Base-by-base conservation (phyloP, 2,888 invertebrate species). In the Trichogramma evanescens region DNA sequence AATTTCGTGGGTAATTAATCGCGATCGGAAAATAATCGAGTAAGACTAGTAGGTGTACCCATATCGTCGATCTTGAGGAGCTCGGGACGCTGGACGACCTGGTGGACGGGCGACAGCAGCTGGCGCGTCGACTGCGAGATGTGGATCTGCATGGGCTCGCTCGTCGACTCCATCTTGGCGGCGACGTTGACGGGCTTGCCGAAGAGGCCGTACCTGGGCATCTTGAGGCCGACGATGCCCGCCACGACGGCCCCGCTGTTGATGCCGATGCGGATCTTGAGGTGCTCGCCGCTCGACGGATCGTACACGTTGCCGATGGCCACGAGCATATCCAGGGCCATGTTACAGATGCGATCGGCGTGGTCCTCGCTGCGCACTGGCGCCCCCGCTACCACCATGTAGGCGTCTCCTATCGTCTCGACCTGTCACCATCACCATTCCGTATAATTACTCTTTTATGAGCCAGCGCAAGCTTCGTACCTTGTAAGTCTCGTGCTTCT, bases 391-490 rank as follows among this genome's bases (percentile, higher is more conserved):
- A 96, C 97, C 0, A 96, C 94, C 96, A 98, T 96, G 76, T 97
- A 98, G 0, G 97, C 97, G 74, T 98, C 97, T 0, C 97, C 96
- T 67, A 97, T 96, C 0, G 97, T 97, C 80, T 97, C 97, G 46
- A 95, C 93, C 93, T 94, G 75, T 2, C 26, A 26, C 26, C 0
- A 26, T 26, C 3, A 26, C 26, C 13, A 13, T 13, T 13, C 40
- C 40, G 52, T 1, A 8, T 1, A 8, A 8, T 45, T 9, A 8
- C 45, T 45, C n/a, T 45, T 45, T 13, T 13, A 13, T 13, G 13
- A 13, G 13, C 13, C 13, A 13, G 2, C 46, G 7, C 9, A n/a
- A 6, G 9, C 5, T 5, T 10, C 64, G 13, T 76, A 96, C 97
- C 86, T 98, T 98, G 75, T 96, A 97, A 5, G 97, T 95, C 50